phyloP scores from a whole-genome alignment of 2,113 vertebrate genomes.

The Tautogolabrus adspersus region DNA sequence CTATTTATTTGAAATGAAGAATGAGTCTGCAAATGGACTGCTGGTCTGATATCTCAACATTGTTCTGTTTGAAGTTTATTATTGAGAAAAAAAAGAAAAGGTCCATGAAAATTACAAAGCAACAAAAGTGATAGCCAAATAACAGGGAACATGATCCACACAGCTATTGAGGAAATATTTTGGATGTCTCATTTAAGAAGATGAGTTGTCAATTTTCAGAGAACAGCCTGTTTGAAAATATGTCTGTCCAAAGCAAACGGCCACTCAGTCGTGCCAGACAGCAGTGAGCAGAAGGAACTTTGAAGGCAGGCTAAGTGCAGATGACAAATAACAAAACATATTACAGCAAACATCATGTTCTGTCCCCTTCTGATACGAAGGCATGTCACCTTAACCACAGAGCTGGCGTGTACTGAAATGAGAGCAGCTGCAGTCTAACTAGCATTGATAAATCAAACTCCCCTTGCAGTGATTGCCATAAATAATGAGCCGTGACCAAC shows the following conservation, averaged over 20 bases:
- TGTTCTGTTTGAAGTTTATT: too few species aligned
- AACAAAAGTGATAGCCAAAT: background rate
- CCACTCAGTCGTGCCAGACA: background rate
- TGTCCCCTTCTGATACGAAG: background rate
- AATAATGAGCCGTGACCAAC: slow-evolving; percentile 53
- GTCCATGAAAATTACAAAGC: background rate
- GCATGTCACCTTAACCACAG: slow-evolving; percentile 14
- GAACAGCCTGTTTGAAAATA: background rate
- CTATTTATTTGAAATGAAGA: too few species aligned
- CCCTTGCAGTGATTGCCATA: slow-evolving; percentile 39
- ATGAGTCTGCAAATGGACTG: too few species aligned
- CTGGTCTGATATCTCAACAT: too few species aligned
- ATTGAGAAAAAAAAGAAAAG: too few species aligned
- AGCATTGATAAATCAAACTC: slow-evolving; percentile 58
- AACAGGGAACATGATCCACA: background rate
- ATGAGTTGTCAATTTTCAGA: background rate
- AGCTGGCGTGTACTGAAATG: slow-evolving; percentile 9
- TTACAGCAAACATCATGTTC: slow-evolving; percentile 26
- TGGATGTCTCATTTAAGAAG: background rate
- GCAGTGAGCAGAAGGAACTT: slow-evolving; percentile 6
- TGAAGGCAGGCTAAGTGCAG: background rate
- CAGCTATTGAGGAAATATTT: background rate
- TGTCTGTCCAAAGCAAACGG: slow-evolving; percentile 5
- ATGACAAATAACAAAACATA: slow-evolving; percentile 14
- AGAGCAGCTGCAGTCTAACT: slow-evolving; percentile 43